Evolutionary conservation across 2,888 invertebrate species (phyloP), one percentile per base, ranked within the genome.

Genomic region (Dromius quadrimaculatus): DNA sequence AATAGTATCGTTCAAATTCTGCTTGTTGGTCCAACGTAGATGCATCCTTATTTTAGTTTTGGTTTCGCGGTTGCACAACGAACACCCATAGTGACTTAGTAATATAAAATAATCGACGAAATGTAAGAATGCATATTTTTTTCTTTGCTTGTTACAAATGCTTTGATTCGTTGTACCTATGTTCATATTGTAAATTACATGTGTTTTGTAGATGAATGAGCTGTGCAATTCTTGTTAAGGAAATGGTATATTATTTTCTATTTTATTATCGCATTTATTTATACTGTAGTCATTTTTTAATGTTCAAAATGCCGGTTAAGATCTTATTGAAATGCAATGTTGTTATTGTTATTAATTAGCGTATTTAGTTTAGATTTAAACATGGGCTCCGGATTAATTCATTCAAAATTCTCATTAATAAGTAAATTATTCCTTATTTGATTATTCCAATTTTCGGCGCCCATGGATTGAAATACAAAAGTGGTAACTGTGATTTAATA

Each of bases 141-240:
- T 47, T 59, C 59, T 36, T 19, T 0, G 59, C 59, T 59, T 19
- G 20, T 38, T 59, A 28, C 59, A 59, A 47, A 59, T 59, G 59
- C 59, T 54, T 54, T 54, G 54, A 23, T 38, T 66, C 57, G 66
- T 66, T 66, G 54, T 66, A 66, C 66, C 66, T 66, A 36, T 64
- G 64, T 64, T 64, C 47, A 47, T 45, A 64, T 64, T 64, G 50
- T 65, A 50, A 36, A 65, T 50, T 65, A 54, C 38, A 50, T 13
- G 36, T 45, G 36, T 59, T 59, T 54, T 54, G 50, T 38, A 41
- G 20, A 50, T 38, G 50, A 65, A 54, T 36, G 65, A 54, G 66
- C 54, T 66, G 66, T 66, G 66, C 66, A 66, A 66, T 66, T 66
- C 23, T 54, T 57, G 36, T 41, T 66, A 66, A 41, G 57, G 54